These are phyloP conservation scores for Drosophila asahinai DNA, from an alignment of 1,140 invertebrate genomes.

Conservation along the genomic window DNA sequence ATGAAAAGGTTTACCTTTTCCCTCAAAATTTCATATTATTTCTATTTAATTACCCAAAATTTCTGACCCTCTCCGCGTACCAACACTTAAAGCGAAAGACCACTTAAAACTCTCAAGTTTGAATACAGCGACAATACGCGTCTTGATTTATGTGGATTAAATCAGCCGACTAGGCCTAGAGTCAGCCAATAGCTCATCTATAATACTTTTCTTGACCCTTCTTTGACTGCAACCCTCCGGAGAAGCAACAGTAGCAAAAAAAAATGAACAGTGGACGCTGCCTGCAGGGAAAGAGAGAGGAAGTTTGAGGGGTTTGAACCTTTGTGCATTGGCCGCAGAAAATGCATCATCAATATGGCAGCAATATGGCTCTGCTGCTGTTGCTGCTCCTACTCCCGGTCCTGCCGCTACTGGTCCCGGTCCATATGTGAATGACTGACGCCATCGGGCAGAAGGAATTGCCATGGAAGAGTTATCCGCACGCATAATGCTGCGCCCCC, in stretches of 20 bases:
- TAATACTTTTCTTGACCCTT: neutral
- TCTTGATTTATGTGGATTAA: no score
- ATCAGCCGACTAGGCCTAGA: no score
- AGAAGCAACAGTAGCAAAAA: constrained; percentile 25
- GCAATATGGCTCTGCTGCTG: constrained; percentile 6
- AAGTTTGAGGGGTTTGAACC: constrained; percentile 7
- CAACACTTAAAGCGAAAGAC: no score
- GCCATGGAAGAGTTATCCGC: constrained; percentile 38
- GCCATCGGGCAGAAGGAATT: constrained; percentile 45
- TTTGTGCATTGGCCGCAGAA: constrained; percentile 59
- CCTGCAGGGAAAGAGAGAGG: constrained; percentile 5
- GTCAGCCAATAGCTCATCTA: neutral
- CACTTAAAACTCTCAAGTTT: no score
- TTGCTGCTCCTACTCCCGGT: neutral
- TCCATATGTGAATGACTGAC: constrained; percentile 46
- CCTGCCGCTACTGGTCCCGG: neutral
- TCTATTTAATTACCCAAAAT: no score
- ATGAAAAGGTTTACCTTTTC: neutral
- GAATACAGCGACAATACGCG: no score
- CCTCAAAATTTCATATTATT: neutral
- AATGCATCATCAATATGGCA: constrained; percentile 76
- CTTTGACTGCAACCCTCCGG: constrained; percentile 9
- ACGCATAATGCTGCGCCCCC: constrained; percentile 33
- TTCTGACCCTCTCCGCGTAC: no score
- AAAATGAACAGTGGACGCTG: constrained; percentile 54